Evolutionary conservation across 2,113 vertebrate species (phyloP), one percentile per base, ranked within the genome.

Genomic region (Carollia perspicillata): DNA sequence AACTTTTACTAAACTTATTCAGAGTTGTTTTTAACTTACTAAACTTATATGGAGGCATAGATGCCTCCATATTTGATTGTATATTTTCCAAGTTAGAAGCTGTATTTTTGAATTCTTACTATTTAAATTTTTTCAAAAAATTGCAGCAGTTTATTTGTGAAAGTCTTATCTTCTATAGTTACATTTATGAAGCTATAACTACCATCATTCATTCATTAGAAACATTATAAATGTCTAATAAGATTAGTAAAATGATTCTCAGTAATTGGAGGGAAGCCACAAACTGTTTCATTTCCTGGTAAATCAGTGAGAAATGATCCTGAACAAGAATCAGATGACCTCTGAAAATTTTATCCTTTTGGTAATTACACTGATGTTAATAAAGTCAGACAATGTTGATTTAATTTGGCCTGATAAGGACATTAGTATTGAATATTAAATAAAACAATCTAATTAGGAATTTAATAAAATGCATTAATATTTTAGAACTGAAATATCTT

Each of bases 281-380:
- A 71, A 69, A 71, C 23, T 95, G 12, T 79, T 94, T 28, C 68
- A 94, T 79, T 96, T 93, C 47, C 85, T 91, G 37, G 35, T 88
- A 18, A 89, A 83, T 96, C 93, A 95, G 86, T 96, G 90, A 89
- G 11, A 91, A 93, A 51, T 47, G 30, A 80, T 85, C 10, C 35
- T 85, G 47, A 74, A 77, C 22, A 78, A 53, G n/a, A 80, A 9
- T 74, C 13, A 22, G 4, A 90, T 91, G 78, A 91, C 83, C 74
- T 90, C 37, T 89, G 58, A 89, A 95, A 97, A 53, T 53, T 55
- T 66, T 60, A 53, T 84, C 23, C 1, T 83, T 68, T 94, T 9
- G 1, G 6, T 72, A 93, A 91, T 89, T 95, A 85, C 74, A 49
- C 30, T 90, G 68, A 93, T 81, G 83, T 90, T 96, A 93, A 97